Percentiles rank a stretch among this genome's conserved stretches.
These are phyloP conservation scores for Serranus cabrilla DNA, from an alignment of 2,797 vertebrate genomes.

Conservation along the genomic window DNA sequence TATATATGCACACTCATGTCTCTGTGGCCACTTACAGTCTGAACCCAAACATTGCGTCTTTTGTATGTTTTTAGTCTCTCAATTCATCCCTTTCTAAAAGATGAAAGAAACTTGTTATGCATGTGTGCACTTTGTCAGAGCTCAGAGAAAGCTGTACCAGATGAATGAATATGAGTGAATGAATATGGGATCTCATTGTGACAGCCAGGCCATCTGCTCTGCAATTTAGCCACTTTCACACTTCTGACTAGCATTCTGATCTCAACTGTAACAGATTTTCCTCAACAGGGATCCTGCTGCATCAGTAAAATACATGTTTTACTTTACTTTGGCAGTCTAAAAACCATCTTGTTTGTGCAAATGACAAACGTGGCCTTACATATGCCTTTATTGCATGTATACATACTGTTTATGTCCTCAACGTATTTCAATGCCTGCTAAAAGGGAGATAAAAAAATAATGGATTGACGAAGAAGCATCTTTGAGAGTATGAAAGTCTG, in stretches of 20 bases:
- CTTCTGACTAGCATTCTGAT: slow-evolving; percentile 56
- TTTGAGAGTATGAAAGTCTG: neutral
- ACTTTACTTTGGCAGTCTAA: slow-evolving; percentile 22
- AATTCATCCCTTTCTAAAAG: slow-evolving; percentile 9
- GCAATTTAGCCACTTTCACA: slow-evolving; percentile 65
- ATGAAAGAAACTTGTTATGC: slow-evolving; percentile 7
- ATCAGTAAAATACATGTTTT: slow-evolving; percentile 29
- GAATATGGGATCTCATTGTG: slow-evolving; percentile 48
- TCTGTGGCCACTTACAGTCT: slow-evolving; percentile 11
- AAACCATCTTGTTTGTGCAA: slow-evolving; percentile 13
- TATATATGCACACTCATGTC: neutral
- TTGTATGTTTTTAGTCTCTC: neutral
- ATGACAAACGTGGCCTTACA: neutral
- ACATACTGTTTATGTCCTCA: neutral
- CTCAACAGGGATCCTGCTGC: slow-evolving; percentile 13
- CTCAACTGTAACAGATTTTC: slow-evolving; percentile 53
- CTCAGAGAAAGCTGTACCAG: slow-evolving; percentile 26
- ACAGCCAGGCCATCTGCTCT: slow-evolving; percentile 67
- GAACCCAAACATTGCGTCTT: neutral
- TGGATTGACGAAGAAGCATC: neutral
- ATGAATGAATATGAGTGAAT: slow-evolving; percentile 69
- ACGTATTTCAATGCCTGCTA: neutral
- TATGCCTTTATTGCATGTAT: neutral
- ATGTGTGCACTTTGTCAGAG: slow-evolving; percentile 16
- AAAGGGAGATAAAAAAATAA: neutral